Evolutionary conservation across 1,140 invertebrate genomes (phyloP), one percentile per base, ranked within the genome.

Genomic region (Ips nitidus): DNA sequence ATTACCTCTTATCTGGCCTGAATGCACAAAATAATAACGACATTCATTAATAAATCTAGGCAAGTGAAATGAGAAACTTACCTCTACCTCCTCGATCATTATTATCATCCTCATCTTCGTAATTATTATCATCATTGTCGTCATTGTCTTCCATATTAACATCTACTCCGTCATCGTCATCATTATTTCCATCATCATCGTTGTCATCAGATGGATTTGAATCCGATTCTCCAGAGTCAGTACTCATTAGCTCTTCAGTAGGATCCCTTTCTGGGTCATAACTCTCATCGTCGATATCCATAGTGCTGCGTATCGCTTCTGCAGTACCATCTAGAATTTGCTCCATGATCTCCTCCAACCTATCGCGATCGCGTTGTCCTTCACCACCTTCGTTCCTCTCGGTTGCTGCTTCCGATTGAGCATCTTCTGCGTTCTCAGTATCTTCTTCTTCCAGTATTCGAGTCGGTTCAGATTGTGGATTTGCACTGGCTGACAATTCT

Each of bases 261-360:
- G 77, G 78, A 70, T 80, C 78, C 71, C 75, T 69, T 71, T 80
- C 79, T 52, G 76, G 70, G 47, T 80, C 76, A 70, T 74, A 78
- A 39, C 72, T 71, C 41, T 78, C 57, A 56, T 81, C 78, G 71
- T 81, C 79, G 59, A 80, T 78, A 53, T 80, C 79, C 77, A 80
- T 80, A 4, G 75, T 75, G 65, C 73, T 75, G 66, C 73, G 69
- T 8, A 56, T 63, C 47, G 76, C 66, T 8, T 72, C 73, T 59
- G 73, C 77, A 52, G 73, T 74, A 5, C 86, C 83, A 71, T 90
- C 87, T 1, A 91, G 79, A 52, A 91, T 79, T 47, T 89, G 87
- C 77, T 89, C 89, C 83, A 91, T 86, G 4, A 91, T 89, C 73
- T 90, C 87, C 56, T 89, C 89, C 5, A 91, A 77, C 1, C 84